A percentile compares a stretch with the other conserved stretches of the same genome.
These are phyloP conservation scores for Leucophenga maculata DNA, from an alignment of 2,888 invertebrate species.

Conservation along the genomic window DNA sequence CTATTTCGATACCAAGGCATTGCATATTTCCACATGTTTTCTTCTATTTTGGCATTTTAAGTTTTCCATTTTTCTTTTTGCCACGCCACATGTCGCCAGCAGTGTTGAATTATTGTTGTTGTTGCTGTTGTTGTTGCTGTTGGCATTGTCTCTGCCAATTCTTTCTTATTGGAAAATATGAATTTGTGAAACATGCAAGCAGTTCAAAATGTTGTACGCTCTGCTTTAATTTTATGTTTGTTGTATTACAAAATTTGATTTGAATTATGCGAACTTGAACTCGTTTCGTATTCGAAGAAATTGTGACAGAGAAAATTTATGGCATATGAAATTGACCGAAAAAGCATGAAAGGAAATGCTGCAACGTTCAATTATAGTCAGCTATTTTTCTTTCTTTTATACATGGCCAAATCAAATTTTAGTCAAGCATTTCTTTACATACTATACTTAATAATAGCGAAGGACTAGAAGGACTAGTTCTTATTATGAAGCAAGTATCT, in stretches of 20 bases:
- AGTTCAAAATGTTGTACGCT: conserved; percentile 24
- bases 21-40: conserved; percentile 44
- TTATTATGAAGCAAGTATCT: conserved; percentile 54
- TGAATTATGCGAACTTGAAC: conserved; percentile 62
- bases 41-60: conserved; percentile 46
- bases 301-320: conserved; percentile 6
- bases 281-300: conserved; percentile 38
- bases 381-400: not conserved
- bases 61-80: conserved; percentile 48
- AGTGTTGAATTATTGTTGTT: conserved; percentile 43
- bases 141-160: conserved; percentile 39
- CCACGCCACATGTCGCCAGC: conserved; percentile 63
- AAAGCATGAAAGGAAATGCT: not conserved
- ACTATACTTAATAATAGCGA: conserved; percentile 9
- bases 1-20: not conserved
- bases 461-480: not conserved
- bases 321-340: conserved; percentile 19
- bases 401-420: conserved; percentile 15
- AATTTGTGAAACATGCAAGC: not conserved
- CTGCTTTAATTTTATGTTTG: conserved; percentile 32
- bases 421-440: not conserved
- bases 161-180: conserved; percentile 25
- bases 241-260: conserved; percentile 49
- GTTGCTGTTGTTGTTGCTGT: conserved; percentile 40
- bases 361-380: not conserved